Evolutionary conservation across 2,113 vertebrate species (phyloP), one percentile per base, ranked within the genome.

Genomic region (Arothron firmamentum): DNA sequence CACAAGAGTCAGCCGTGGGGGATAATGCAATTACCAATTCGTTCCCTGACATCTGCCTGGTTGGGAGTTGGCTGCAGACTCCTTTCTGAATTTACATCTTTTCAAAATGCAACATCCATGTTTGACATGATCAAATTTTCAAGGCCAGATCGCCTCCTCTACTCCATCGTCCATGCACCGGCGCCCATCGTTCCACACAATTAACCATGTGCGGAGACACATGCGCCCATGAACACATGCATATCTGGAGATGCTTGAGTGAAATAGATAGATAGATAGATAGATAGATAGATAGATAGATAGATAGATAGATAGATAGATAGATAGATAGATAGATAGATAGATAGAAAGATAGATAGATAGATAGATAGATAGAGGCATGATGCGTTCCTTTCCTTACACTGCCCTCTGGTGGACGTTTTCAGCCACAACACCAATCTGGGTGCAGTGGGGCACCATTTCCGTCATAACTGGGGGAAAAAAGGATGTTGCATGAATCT

Each of bases 321-420:
- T 31, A 31, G 3, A 2, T 28, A 28, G 28, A 31, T 31, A 31
- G 28, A 31, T 31, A 5, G 28, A 31, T 31, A 0, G 2, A 3
- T 31, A 31, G 3, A 2, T 31, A 31, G 28, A 31, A 5, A 5
- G 28, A 31, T 31, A 0, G 2, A 3, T 31, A 31, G 28, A 31
- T 31, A 31, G 28, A 31, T 31, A 5, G 28, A 31, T 31, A 0
- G 2, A 3, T 31, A 31, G 3, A 2, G 3, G 21, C 21, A 31
- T 31, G 28, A 56, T 18, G 49, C 38, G 65, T 67, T 34, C 62
- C 76, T 80, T 58, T 77, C 72, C 72, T 63, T 74, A 62, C 74
- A 81, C 85, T 78, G 43, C 83, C 77, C 74, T 70, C 87, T 88
- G 55, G 68, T 84, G 85, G 83, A 73, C 11, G 1, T 2, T 38